Base-by-base conservation (phyloP, 2,888 invertebrate genomes). In the Sinopyrophorus schimmeli region DNA sequence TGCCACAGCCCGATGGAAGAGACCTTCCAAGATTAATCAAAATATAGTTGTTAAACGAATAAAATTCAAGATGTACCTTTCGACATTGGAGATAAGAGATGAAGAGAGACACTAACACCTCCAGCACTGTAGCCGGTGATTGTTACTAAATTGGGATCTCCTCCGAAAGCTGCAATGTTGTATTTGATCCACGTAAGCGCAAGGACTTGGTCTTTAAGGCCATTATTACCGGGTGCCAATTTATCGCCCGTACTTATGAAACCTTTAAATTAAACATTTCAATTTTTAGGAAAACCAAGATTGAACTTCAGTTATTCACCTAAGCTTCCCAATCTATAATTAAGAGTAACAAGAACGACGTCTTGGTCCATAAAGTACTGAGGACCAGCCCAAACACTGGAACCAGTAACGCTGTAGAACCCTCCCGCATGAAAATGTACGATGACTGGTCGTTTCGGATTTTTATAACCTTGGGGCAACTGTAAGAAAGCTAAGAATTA, bases 1-100 rank as follows among this genome's bases (percentile, higher is more conserved):
- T 0, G 82, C 78, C 9, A 87, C 82, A 0, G 77, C 87, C 41
- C 81, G 78, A 63, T 87, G 86, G 68, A 88, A 88, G 0, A 88
- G 71, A 31, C 82, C 83, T 81, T 61, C n/a, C n/a, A n/a, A n/a
- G n/a, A n/a, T n/a, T n/a, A n/a, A n/a, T n/a, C n/a, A n/a, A n/a
- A n/a, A n/a, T n/a, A n/a, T n/a, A n/a, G n/a, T 26, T 24, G 9
- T n/a, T 4, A 26, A 24, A 24, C n/a, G 5, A 20, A 16, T n/a
- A 10, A 9, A 39, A 1, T 5, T 35, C n/a, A n/a, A n/a, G n/a
- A n/a, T n/a, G n/a, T n/a, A 68, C 79, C 83, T 69, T 75, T 76
- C 1, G 83, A 81, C 80, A 86, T 80, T 0, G 85, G 83, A 0
- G 86, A 86, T 1, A 83, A 75, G 75, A 83, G 75, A 54, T 78